Conservation (phyloP, 2,888 invertebrate species). For the Cheilosia variabilis region DNA sequence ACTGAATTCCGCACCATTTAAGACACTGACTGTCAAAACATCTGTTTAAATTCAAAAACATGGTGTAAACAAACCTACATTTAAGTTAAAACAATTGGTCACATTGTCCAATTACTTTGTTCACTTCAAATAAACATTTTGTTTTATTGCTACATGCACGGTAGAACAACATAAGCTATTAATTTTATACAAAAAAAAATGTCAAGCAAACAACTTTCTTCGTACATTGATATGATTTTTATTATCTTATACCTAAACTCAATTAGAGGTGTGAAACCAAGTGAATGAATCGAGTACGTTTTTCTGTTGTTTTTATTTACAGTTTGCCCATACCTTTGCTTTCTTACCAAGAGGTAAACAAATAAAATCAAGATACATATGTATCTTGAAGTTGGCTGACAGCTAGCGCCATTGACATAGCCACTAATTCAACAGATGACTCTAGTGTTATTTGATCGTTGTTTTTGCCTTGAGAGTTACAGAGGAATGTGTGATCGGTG, state of each 20-base stretch:
- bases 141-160: too few species aligned
- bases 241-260: neutral
- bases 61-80: too few species aligned
- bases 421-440: neutral
- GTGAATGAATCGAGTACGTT: slow-evolving; percentile 13
- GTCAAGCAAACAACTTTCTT: slow-evolving; percentile 23
- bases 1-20: too few species aligned
- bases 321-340: neutral
- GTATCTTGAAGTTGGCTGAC: neutral
- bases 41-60: too few species aligned
- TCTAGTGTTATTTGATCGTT: neutral
- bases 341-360: neutral
- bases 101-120: too few species aligned
- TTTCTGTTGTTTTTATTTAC: neutral
- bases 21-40: too few species aligned
- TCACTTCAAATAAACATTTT: too few species aligned
- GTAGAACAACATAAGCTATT: neutral
- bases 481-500: neutral
- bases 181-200: neutral
- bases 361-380: neutral
- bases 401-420: slow-evolving; percentile 5
- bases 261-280: slow-evolving; percentile 26
- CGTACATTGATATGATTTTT: slow-evolving; percentile 1
- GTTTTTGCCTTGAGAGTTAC: neutral
- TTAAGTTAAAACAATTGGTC: too few species aligned